These are phyloP conservation scores for Drosophila meridionalis DNA, from an alignment of 2,888 invertebrate species.

Conservation along the genomic window DNA sequence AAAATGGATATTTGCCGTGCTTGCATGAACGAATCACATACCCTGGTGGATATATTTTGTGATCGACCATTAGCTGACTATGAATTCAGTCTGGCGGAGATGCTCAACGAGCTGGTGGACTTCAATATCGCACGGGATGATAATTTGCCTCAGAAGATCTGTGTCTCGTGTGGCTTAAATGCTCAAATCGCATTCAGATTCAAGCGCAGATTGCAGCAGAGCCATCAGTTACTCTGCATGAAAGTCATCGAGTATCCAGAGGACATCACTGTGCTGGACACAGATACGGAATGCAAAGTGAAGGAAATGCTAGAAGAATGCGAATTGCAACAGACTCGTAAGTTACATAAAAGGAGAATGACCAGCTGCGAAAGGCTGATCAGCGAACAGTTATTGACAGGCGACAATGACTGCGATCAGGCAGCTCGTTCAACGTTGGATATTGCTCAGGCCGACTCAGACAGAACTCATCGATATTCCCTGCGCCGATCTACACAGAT, in stretches of 20 bases:
- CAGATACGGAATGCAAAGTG: not conserved
- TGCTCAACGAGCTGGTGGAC: constrained; percentile 28
- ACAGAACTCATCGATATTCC: not conserved
- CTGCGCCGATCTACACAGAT: not conserved
- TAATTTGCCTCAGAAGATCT: constrained; percentile 32
- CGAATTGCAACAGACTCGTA: no score
- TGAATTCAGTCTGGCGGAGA: constrained; percentile 26
- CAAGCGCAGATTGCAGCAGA: constrained; percentile 14
- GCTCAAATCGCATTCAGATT: constrained; percentile 27
- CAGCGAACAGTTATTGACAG: not conserved
- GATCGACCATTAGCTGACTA: constrained; percentile 9
- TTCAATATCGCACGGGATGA: constrained; percentile 18
- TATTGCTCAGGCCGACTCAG: not conserved
- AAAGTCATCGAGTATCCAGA: not conserved
- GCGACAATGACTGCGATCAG: not conserved
- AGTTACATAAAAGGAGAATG: not conserved
- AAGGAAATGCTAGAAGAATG: not conserved
- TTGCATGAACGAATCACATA: constrained; percentile 23
- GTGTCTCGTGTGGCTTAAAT: constrained; percentile 25
- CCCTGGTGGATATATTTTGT: constrained; percentile 28
- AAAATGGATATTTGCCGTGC: constrained; percentile 33
- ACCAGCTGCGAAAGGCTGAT: not conserved
- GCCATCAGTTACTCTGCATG: constrained; percentile 17
- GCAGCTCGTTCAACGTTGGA: not conserved
- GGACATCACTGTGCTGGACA: not conserved